phyloP scores from a whole-genome alignment of 2,113 vertebrate species.

The Rhagologus leucostigma region DNA sequence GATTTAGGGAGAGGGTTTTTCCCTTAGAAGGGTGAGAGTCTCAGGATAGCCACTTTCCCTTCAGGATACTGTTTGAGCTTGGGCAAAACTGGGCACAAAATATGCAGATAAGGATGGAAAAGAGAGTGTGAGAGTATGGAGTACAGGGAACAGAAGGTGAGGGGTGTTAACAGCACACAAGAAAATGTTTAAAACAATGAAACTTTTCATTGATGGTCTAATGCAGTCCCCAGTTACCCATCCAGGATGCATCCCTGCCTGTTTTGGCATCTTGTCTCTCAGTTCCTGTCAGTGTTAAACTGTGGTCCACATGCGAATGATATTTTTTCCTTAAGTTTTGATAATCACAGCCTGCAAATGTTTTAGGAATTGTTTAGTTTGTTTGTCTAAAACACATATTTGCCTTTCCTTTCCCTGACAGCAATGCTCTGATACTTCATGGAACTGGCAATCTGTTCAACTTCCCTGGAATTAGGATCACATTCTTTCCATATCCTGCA shows the following conservation, averaged over 20 bases:
- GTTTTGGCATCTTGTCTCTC: not conserved
- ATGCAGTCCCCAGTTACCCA: not conserved
- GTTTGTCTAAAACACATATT: not conserved
- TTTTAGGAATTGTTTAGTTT: not conserved
- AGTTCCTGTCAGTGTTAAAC: not conserved
- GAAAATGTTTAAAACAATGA: not conserved
- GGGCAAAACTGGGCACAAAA: not conserved
- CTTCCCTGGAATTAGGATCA: not conserved
- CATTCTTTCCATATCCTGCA: not conserved
- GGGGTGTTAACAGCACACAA: not conserved
- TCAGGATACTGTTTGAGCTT: not conserved
- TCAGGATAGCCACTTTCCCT: not conserved
- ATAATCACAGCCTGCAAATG: not conserved
- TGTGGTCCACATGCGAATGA: not conserved
- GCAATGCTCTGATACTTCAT: not conserved
- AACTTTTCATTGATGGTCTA: not conserved
- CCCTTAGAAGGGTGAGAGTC: not conserved
- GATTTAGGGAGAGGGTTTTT: not conserved
- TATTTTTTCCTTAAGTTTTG: not conserved
- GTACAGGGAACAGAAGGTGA: not conserved
- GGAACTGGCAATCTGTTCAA: not conserved
- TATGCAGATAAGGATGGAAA: not conserved
- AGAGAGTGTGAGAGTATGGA: not conserved
- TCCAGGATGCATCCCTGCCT: not conserved
- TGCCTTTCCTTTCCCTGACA: not conserved